Conservation (phyloP, 64 coral and sea anemone species). For the Astreopora myriophthalma region DNA sequence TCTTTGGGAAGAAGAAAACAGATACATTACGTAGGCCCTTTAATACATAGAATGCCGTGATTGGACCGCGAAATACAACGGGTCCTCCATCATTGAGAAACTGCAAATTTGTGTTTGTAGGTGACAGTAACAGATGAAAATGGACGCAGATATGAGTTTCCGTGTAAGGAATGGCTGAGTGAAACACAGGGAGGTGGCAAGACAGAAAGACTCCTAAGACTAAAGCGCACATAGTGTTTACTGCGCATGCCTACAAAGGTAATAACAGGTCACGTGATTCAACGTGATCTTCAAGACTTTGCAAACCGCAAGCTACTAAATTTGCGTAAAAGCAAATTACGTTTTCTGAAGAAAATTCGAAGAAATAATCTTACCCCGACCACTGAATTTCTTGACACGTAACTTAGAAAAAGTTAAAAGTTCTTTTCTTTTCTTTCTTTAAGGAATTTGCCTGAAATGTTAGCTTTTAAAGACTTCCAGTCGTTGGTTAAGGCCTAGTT, state of each 20-base stretch:
- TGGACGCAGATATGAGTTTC: conserved; percentile 86
- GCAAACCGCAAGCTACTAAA: neutral
- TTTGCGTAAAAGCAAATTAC: neutral
- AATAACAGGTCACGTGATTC: conserved; percentile 30
- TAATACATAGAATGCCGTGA: neutral
- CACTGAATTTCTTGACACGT: conserved; percentile 28
- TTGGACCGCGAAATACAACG: neutral
- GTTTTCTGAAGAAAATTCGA: neutral
- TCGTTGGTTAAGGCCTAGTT: neutral
- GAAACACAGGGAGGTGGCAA: conserved; percentile 96
- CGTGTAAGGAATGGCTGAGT: conserved; percentile 97
- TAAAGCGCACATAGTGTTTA: conserved; percentile 31
- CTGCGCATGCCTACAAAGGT: conserved; percentile 10
- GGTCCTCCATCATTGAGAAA: neutral
- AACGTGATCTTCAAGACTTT: neutral
- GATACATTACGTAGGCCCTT: too few relatives aligned
- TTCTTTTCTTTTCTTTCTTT: neutral
- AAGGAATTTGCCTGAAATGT: too few relatives aligned
- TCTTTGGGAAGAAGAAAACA: too few relatives aligned
- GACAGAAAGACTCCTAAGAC: conserved; percentile 84
- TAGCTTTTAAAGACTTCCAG: too few relatives aligned
- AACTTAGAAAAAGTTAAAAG: conserved; percentile 28
- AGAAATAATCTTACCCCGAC: neutral
- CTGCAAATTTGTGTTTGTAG: neutral
- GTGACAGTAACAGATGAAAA: conserved; percentile 93